Percentiles rank a stretch among this genome's conserved stretches.
phyloP scores from a whole-genome alignment of 2,888 invertebrate genomes.

The Lagria hirta region DNA sequence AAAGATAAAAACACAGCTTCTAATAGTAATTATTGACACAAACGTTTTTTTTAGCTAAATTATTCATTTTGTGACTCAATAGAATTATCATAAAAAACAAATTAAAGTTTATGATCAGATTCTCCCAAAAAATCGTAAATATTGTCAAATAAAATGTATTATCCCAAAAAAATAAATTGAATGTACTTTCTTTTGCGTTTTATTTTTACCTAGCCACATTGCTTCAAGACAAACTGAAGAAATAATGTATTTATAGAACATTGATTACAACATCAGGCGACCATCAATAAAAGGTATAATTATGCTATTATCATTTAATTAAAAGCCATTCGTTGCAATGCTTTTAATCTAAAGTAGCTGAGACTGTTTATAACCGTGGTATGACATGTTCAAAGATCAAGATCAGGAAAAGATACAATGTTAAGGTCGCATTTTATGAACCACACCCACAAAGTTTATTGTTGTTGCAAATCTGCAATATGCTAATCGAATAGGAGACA shows the following conservation, averaged over 20 bases:
- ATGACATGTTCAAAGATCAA: conserved; percentile 28
- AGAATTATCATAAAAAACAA: conserved; percentile 12
- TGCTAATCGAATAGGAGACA: too few species aligned
- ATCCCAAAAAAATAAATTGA: too few species aligned
- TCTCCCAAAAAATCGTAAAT: too few species aligned
- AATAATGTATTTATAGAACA: too few species aligned
- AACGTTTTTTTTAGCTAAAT: conserved; percentile 3
- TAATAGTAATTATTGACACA: too few species aligned
- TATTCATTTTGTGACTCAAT: conserved; percentile 9
- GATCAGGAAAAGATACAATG: conserved; percentile 26
- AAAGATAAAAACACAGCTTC: too few species aligned
- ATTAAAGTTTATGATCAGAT: conserved; percentile 10
- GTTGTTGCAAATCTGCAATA: too few species aligned
- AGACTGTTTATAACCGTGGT: conserved; percentile 14
- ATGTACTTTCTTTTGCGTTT: too few species aligned
- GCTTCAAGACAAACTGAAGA: too few species aligned
- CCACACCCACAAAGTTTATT: conserved; percentile 24
- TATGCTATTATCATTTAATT: conserved; percentile 24
- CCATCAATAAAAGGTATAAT: conserved; percentile 9
- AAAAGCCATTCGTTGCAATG: conserved; percentile 20
- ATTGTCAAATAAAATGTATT: too few species aligned
- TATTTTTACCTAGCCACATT: too few species aligned
- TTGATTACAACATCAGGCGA: too few species aligned
- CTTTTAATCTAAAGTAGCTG: conserved; percentile 16
- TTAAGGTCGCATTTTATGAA: conserved; percentile 30